phyloP scores from a whole-genome alignment of 2,888 invertebrate species.

The Hermaeophaga mercurialis region DNA sequence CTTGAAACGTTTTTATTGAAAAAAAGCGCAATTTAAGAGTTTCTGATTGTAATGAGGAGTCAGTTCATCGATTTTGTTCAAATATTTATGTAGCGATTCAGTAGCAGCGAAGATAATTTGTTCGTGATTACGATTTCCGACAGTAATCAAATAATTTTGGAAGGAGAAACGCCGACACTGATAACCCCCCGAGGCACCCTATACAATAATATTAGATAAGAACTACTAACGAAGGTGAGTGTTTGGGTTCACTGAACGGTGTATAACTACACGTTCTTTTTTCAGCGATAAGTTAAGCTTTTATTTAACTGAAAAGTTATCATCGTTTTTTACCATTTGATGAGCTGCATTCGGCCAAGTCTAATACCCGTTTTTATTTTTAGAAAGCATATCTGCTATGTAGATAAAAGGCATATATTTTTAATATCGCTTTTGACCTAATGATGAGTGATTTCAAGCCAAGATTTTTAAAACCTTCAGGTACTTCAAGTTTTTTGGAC shows the following conservation, averaged over 20 bases:
- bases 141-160: not conserved
- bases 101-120: too few species aligned
- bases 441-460: constrained; percentile 57
- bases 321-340: not conserved
- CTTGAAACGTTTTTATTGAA: too few species aligned
- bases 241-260: not conserved
- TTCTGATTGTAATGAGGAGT: not conserved
- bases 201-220: not conserved
- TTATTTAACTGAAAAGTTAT: not conserved
- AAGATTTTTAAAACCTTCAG: constrained; percentile 54
- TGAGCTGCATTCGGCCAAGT: not conserved
- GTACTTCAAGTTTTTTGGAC: constrained; percentile 54
- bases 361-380: constrained; percentile 1
- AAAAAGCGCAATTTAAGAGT: too few species aligned
- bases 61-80: constrained; percentile 16
- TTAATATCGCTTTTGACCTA: not conserved
- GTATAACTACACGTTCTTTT: too few species aligned
- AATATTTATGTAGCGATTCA: not conserved
- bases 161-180: not conserved
- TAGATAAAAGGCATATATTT: not conserved
- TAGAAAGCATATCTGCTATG: not conserved
- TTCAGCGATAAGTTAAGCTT: not conserved
- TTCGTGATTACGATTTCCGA: not conserved
- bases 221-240: not conserved
- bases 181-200: too few species aligned